Base-by-base conservation (phyloP, 1,140 invertebrate genomes). In the Calephelis nemesis region DNA sequence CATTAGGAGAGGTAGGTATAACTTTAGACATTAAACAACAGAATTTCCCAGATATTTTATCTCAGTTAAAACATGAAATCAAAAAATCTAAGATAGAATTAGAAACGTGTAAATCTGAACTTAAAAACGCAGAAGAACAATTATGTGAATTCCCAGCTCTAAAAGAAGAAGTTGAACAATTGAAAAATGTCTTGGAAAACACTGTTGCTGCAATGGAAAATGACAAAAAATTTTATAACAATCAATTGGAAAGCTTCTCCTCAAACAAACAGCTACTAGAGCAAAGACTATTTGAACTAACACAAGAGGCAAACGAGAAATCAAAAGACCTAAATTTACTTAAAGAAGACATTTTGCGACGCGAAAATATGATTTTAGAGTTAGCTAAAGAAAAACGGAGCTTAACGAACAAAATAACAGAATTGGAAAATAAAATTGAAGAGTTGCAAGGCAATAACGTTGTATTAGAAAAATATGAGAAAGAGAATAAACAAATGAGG, bases 311-410 rank as follows among this genome's bases (percentile, higher is more conserved):
- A 7, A 93, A 89, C 62, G 90, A 94, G 47, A 93, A 92, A 68
- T 91, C 91, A 4, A 93, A 93, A 54, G 93, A 95, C 73, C 75
- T 95, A 9, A 82, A 94, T 66, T 81, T 93, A 63, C 87, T 94
- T 7, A 93, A 93, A 82, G 90, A 93, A 68, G 94, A 94, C 71
- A 93, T 94, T 50, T 80, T 92, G 30, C 81, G 92, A 40, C 93
- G 93, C 69, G 94, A 95, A 81, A 93, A 93, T 47, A 94, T 95
- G 85, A 90, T 94, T 19, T 79, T 93, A 58, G 93, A 94, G 75
- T 81, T 95, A n/a, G 92, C 92, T 8, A 92, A 90, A 77, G 93
- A 94, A 68, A 94, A 94, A 78, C 83, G 86, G 7, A 92, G 87
- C 63, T 70, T 94, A 19, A 92, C 92, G 12, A 87, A 89, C 45